Conservation (phyloP, 2,797 vertebrate species). For the Spinibarbus caldwelli region DNA sequence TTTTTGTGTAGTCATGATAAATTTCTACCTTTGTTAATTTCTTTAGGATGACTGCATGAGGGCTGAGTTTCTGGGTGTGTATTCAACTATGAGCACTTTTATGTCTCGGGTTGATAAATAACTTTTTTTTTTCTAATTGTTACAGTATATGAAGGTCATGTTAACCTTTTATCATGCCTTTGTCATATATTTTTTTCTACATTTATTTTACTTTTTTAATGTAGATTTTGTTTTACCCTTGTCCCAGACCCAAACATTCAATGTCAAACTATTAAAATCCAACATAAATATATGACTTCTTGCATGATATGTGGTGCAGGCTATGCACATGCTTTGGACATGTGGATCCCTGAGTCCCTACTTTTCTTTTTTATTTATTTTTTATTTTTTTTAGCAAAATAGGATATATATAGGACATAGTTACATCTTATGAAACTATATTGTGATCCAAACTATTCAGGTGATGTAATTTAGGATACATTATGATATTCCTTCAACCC, state of each 20-base stretch:
- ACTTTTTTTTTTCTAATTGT: neutral
- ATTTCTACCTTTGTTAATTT: neutral
- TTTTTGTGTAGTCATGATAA: neutral
- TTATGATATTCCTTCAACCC: no score
- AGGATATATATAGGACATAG: neutral
- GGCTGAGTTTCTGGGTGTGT: neutral
- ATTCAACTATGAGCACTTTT: neutral
- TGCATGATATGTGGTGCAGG: neutral
- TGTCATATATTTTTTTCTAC: neutral
- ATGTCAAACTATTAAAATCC: neutral
- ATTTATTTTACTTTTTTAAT: neutral
- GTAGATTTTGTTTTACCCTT: neutral
- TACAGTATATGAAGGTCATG: neutral
- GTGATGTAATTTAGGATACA: neutral
- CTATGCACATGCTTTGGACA: neutral
- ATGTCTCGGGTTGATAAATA: no score
- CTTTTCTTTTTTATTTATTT: neutral
- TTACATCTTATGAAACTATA: neutral
- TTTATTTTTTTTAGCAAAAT: neutral
- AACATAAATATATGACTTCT: neutral
- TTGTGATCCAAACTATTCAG: neutral
- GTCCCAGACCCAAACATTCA: neutral
- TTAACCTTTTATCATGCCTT: neutral
- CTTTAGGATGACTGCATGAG: neutral
- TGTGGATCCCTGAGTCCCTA: neutral